These are phyloP conservation scores for Centropus bengalensis DNA, from an alignment of 2,113 vertebrate genomes.

Conservation along the genomic window DNA sequence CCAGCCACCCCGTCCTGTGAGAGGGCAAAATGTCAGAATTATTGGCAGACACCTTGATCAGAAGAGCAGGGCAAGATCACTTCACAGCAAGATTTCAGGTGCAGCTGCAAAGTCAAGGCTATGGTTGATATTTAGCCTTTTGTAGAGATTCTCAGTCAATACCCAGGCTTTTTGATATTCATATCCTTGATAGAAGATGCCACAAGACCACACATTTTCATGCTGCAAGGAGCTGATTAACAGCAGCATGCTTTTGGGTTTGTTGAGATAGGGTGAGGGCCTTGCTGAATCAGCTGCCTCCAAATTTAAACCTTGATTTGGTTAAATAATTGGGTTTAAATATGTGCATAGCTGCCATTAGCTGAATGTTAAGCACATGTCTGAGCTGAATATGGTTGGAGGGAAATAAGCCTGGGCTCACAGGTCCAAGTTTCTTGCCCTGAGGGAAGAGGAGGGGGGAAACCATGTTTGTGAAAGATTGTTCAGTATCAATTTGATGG, in stretches of 20 bases:
- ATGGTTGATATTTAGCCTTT: background rate
- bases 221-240: background rate
- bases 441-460: background rate
- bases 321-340: background rate
- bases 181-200: background rate
- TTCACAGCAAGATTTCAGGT: background rate
- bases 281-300: background rate
- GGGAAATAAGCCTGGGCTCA: background rate
- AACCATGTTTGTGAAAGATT: background rate
- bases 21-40: background rate
- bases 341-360: background rate
- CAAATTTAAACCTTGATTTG: conserved; percentile 11
- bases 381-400: background rate
- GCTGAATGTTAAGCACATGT: background rate
- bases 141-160: background rate
- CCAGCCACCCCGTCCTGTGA: background rate
- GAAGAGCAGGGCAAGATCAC: background rate
- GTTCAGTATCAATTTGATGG: background rate
- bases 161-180: background rate
- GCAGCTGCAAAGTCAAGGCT: background rate
- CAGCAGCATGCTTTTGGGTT: background rate
- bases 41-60: background rate
- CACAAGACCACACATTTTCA: background rate
- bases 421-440: background rate
- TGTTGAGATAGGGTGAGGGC: background rate